Percentiles rank a stretch among this genome's conserved stretches.
phyloP scores from a whole-genome alignment of 2,797 vertebrate genomes.

The Gallinago solitaria region DNA sequence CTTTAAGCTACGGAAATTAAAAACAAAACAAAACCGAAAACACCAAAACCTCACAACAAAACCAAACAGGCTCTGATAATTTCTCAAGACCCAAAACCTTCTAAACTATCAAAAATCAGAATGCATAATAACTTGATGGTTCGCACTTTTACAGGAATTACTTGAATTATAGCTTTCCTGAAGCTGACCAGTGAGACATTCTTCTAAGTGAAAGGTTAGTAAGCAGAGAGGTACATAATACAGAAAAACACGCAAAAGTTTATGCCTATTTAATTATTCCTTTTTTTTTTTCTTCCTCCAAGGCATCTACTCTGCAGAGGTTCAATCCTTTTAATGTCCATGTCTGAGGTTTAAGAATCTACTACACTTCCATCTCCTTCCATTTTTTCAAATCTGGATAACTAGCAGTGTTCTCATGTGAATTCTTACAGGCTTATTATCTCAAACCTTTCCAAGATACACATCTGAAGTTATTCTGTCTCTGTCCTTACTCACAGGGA shows the following conservation, averaged over 20 bases:
- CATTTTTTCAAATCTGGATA: conserved; percentile 26
- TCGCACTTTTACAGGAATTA: not conserved
- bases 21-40: not conserved
- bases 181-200: not conserved
- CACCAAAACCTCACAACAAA: not conserved
- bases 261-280: not conserved
- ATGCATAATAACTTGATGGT: not conserved
- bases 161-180: not conserved
- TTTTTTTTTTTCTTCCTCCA: not conserved
- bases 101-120: not conserved
- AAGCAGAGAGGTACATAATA: not conserved
- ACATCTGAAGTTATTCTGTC: conserved; percentile 21
- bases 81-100: not conserved
- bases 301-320: not conserved
- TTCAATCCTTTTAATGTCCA: conserved; percentile 11
- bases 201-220: not conserved
- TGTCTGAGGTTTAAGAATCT: not conserved
- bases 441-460: conserved; percentile 50
- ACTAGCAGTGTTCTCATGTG: conserved; percentile 36
- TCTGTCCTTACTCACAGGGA: not conserved
- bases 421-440: conserved; percentile 36
- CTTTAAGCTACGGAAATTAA: not conserved
- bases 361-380: conserved; percentile 28
- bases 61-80: not conserved
- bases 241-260: not conserved